Conservation (phyloP, 2,888 invertebrate species). For the Lumbricus terrestris region DNA sequence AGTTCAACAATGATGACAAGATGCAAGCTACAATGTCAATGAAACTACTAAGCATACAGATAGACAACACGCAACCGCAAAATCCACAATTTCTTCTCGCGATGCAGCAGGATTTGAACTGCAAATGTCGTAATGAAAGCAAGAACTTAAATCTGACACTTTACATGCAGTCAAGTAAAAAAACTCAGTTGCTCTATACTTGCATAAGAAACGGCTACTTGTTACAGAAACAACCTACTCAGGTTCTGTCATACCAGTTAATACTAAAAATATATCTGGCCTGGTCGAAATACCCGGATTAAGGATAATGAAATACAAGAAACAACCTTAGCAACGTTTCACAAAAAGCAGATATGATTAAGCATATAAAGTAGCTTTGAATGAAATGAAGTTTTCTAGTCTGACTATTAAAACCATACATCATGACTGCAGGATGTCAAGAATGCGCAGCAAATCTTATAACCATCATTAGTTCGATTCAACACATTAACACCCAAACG, state of each 20-base stretch:
- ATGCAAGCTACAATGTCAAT: background rate
- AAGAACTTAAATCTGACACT: background rate
- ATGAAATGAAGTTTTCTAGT: background rate
- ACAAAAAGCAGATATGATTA: background rate
- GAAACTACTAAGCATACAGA: background rate
- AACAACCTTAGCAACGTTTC: background rate
- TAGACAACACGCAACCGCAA: background rate
- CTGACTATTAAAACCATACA: too few relatives aligned
- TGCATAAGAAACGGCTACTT: background rate
- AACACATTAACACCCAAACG: background rate
- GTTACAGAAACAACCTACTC: too few relatives aligned
- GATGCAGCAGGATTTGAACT: background rate
- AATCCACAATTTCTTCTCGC: background rate
- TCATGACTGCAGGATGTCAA: background rate
- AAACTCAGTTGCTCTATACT: background rate
- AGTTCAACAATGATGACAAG: background rate
- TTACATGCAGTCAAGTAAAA: background rate
- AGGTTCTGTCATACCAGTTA: too few relatives aligned
- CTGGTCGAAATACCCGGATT: too few relatives aligned
- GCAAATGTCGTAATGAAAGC: background rate
- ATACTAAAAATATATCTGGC: too few relatives aligned
- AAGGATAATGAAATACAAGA: background rate
- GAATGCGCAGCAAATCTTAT: background rate
- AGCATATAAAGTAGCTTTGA: background rate
- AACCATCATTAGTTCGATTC: background rate